Base-by-base conservation (phyloP, 2,888 invertebrate genomes). In the Mesorhabditis sp. region DNA sequence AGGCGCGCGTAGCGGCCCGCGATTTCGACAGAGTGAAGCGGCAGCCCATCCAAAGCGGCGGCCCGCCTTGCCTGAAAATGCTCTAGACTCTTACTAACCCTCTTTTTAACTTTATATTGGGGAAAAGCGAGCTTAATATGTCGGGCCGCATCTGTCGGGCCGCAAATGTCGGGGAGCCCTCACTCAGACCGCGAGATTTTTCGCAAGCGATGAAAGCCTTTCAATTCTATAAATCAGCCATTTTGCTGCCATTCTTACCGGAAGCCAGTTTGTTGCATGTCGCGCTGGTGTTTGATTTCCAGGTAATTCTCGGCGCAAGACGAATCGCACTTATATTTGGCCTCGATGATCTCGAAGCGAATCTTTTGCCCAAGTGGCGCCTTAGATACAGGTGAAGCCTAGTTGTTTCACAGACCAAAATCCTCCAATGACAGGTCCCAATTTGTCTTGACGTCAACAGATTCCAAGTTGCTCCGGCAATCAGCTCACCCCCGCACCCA, bases 191-290 rank as follows among this genome's bases (percentile, higher is more conserved):
- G 28, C 28, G 28, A 28, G 28, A 28, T 28, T 28, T 28, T 28
- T 28, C 28, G 28, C 28, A 28, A 28, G 28, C 28, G 28, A 28
- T 28, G 28, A 28, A 28, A 28, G 28, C 28, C 28, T 28, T 28
- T 28, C 28, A 28, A 28, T 28, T 28, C 28, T 28, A 28, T 28
- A 28, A 28, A 28, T 28, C 28, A 28, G 28, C 28, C 28, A 28
- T 28, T 28, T 28, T 28, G 28, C 28, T 28, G 28, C 28, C 28
- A 28, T 28, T 28, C 28, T 65, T 43, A 74, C 79, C 79, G 70
- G 70, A 79, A 79, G 13, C 79, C 79, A 65, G 79, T 79, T 64
- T 78, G 78, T 67, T 79, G 75, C 63, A 77, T 70, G 58, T 76
- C 70, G 15, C 41, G 42, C 0, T 74, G 71, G 69, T 78, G 77